Conservation (phyloP, 2,888 invertebrate genomes). For the Papilio elwesi region DNA sequence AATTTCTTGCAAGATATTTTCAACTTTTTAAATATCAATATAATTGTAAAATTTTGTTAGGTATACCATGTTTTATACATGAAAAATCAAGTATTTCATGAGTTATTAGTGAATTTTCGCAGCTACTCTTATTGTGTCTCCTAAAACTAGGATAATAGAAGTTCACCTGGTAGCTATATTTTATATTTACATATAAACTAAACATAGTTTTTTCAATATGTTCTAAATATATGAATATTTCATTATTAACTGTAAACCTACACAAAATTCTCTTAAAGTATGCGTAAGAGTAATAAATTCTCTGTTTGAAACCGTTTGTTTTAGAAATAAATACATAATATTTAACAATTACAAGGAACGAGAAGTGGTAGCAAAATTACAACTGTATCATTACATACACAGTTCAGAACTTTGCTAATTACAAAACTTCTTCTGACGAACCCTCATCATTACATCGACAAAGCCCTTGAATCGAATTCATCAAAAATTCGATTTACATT, state of each 20-base stretch:
- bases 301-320: not conserved
- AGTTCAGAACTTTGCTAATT: slow-evolving; percentile 16
- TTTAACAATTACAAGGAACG: not conserved
- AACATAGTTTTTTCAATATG: not conserved
- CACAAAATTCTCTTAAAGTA: not conserved
- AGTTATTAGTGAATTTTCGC: no score
- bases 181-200: no score
- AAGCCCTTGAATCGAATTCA: slow-evolving; percentile 36
- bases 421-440: slow-evolving; percentile 43
- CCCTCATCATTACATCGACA: slow-evolving; percentile 30
- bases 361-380: not conserved
- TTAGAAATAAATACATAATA: not conserved
- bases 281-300: no score
- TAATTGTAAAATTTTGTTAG: no score
- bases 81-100: no score
- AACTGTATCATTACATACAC: not conserved
- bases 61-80: no score
- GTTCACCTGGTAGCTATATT: no score
- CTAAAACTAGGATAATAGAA: no score
- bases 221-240: not conserved
- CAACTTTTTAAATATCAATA: not conserved
- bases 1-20: not conserved
- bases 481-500: slow-evolving; percentile 45
- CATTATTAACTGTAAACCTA: not conserved
- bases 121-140: no score